Conservation (phyloP, 1,140 invertebrate genomes). For the Harpegnathos saltator region DNA sequence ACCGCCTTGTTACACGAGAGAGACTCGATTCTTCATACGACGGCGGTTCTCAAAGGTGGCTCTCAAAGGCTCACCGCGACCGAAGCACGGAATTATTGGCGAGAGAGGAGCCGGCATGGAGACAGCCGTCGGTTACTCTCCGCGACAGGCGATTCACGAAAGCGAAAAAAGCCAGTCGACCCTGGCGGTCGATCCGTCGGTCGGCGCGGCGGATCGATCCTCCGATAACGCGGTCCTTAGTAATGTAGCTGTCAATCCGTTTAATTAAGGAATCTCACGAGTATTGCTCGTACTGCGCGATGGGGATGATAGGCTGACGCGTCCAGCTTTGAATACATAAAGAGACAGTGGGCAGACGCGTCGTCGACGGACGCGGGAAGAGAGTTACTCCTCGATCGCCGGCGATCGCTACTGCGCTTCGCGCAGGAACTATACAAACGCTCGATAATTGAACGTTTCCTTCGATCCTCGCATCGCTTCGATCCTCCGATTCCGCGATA, state of each 20-base stretch:
- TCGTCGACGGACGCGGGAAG: neutral
- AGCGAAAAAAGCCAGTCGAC: slow-evolving; percentile 32
- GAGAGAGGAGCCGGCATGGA: slow-evolving; percentile 32
- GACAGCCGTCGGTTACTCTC: slow-evolving; percentile 59
- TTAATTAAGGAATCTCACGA: slow-evolving; percentile 82
- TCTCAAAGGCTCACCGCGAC: slow-evolving; percentile 45
- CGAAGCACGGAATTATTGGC: slow-evolving; percentile 44
- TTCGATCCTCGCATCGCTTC: too few relatives aligned
- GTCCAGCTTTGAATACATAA: slow-evolving; percentile 19
- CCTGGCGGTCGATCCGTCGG: slow-evolving; percentile 19
- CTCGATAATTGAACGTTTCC: slow-evolving; percentile 12
- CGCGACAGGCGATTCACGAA: slow-evolving; percentile 46
- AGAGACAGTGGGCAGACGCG: slow-evolving; percentile 6
- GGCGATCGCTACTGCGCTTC: slow-evolving; percentile 55
- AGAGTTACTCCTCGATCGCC: slow-evolving; percentile 55
- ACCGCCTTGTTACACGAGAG: slow-evolving; percentile 32
- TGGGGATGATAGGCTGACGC: slow-evolving; percentile 57
- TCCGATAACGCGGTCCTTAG: slow-evolving; percentile 59
- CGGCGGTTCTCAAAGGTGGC: slow-evolving; percentile 29
- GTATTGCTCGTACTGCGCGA: slow-evolving; percentile 66
- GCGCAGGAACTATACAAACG: too few relatives aligned
- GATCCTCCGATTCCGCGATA: too few relatives aligned
- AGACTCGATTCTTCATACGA: slow-evolving; percentile 55
- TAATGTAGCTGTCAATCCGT: slow-evolving; percentile 83
- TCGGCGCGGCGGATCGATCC: slow-evolving; percentile 32